Base-by-base conservation (phyloP, 2,888 invertebrate genomes). In the Hydrotaea diabolus region DNA sequence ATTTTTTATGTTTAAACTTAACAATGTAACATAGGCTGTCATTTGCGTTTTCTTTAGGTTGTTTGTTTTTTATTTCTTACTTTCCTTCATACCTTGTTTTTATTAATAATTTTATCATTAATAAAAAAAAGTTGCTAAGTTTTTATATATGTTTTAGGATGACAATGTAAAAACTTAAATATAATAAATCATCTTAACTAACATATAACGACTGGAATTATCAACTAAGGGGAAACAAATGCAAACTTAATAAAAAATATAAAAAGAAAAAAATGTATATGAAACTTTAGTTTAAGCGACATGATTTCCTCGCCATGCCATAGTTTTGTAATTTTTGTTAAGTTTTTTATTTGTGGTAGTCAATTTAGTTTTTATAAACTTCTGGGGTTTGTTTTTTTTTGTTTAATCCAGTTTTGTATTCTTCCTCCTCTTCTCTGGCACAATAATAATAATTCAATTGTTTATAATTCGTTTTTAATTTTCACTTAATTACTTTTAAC, bases 21-120 rank as follows among this genome's bases (percentile, higher is more conserved):
- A 86, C 82, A 85, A 85, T 78, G 77, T 82, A 86, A 86, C 86
- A 82, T 82, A 86, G 80, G 80, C 43, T 82, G 79, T 62, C 46
- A 15, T 15, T 46, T 77, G 76, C 79, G 57, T 77, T 69, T 57
- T 74, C 53, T 74, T 69, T 23, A 49, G 43, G 69, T 80, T 75
- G 3, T 59, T 26, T 26, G 3, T 59, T 59, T 26, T 31, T 31
- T 59, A 2, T 23, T 11, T 17, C 57, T 7, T 21, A 13, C 31
- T 31, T 71, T 46, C 0, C 26, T 62, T 71, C 53, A 23, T 77
- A 43, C 15, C n/a, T 69, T 0, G 26, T 59, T 53, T 64, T 46
- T 59, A 57, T 69, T 77, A 81, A 86, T 82, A 82, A 77, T 82
- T 82, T 77, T 74, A 76, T 80, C 43, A 83, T 78, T 81, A 81